These are phyloP conservation scores for Pseudorasbora parva DNA, from an alignment of 2,113 vertebrate species.

Conservation along the genomic window DNA sequence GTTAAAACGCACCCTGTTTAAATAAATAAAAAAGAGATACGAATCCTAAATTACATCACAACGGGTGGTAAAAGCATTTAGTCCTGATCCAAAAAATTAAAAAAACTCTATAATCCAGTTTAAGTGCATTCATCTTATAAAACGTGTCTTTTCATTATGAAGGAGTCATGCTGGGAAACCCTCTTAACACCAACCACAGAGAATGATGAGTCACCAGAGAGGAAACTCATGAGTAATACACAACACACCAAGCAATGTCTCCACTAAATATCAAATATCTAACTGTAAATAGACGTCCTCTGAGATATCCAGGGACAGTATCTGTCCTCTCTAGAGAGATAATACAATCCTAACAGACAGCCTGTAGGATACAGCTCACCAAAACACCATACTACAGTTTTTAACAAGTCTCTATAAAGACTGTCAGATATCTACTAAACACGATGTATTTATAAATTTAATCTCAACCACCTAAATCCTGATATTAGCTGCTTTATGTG, in stretches of 20 bases:
- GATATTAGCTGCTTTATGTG: background rate
- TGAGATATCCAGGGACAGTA: background rate
- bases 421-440: background rate
- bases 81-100: conserved; percentile 3
- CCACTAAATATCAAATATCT: conserved; percentile 15
- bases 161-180: background rate
- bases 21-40: background rate
- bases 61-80: background rate
- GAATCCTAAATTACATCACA: background rate
- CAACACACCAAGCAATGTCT: no score
- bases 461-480: background rate
- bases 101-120: background rate
- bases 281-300: conserved; percentile 4
- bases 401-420: background rate
- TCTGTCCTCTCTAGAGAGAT: background rate
- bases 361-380: background rate
- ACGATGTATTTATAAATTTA: background rate
- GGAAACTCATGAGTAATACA: background rate
- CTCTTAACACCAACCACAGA: background rate
- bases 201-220: conserved; percentile 5
- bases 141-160: background rate
- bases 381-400: background rate
- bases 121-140: background rate
- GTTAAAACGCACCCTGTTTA: no score
- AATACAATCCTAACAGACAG: background rate